Base-by-base conservation (phyloP, 2,113 vertebrate species). In the Porphyrio hochstetteri region DNA sequence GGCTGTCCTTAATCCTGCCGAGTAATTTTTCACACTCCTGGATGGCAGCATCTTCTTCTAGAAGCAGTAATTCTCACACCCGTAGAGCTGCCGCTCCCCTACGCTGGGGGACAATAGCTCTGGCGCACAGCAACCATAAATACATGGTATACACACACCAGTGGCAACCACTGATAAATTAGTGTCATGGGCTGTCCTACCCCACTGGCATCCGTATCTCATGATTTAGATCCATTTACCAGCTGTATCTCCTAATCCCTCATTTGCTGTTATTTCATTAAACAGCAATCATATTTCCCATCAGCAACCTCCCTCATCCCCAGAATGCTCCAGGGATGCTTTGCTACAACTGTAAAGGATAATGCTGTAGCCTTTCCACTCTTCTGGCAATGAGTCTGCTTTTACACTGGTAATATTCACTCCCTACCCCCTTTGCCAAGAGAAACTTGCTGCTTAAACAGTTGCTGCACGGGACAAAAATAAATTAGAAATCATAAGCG, bases 31-130 rank as follows among this genome's bases (percentile, higher is more conserved):
- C 91, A 64, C 77, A 42, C 76, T 59, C 24, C 25, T 95, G 55
- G 50, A 57, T 33, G 35, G 88, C 68, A 70, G 52, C 2, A 0
- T n/a, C 57, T 36, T 78, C 82, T 86, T 82, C 63, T 86, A n/a
- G 80, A 64, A 92, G 74, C 80, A 75, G 50, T 19, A 93, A 89
- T 82, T 93, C 94, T 78, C 90, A 67, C 35, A 23, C 76, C 67
- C 29, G 0, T 61, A 25, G 80, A 71, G 57, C 65, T 21, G 53
- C 27, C 7, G 8, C 53, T 74, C 36, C 38, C 33, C 4, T 4
- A 17, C 2, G 0, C 71, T 11, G 40, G n/a, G 75, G 83, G 33
- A 68, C 80, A 40, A 67, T 1, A 65, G 50, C 40, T 60, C 38
- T 86, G 60, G 6, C 11, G 13, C 19, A 29, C 33, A 64, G 25